Evolutionary conservation across 2,113 vertebrate species (phyloP).

Genomic region (Oenanthe oenanthe): DNA sequence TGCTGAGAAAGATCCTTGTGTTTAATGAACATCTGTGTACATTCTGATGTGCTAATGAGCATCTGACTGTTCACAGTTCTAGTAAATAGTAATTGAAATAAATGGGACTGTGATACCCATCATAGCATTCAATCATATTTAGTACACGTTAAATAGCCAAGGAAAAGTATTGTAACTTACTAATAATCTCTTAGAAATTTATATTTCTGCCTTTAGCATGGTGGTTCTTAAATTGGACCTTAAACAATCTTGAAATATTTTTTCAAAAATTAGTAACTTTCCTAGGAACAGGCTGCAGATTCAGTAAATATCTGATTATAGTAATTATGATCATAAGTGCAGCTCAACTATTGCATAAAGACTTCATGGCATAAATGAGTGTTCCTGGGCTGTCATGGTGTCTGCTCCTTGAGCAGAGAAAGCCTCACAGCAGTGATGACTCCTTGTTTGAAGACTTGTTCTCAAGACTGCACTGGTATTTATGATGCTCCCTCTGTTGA

Average conservation of each 20-base stretch:
- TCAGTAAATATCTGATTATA: not conserved
- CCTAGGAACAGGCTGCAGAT: not conserved
- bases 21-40: constrained; percentile 24
- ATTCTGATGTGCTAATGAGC: not conserved
- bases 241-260: not conserved
- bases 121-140: not conserved
- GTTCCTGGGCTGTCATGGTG: not conserved
- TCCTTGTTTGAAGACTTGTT: not conserved
- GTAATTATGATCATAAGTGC: not conserved
- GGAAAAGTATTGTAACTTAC: not conserved
- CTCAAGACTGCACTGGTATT: not conserved
- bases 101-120: not conserved
- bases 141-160: not conserved
- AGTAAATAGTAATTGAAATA: constrained; percentile 36
- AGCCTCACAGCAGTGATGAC: not conserved
- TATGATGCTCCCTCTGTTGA: not conserved
- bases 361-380: not conserved
- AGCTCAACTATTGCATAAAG: not conserved
- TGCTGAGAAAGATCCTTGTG: not conserved
- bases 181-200: not conserved
- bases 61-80: not conserved
- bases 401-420: not conserved
- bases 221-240: not conserved
- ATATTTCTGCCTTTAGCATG: not conserved
- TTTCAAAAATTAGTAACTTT: not conserved